These are phyloP conservation scores for Euzetes globulus DNA, from an alignment of 2,888 invertebrate species.

Conservation along the genomic window DNA sequence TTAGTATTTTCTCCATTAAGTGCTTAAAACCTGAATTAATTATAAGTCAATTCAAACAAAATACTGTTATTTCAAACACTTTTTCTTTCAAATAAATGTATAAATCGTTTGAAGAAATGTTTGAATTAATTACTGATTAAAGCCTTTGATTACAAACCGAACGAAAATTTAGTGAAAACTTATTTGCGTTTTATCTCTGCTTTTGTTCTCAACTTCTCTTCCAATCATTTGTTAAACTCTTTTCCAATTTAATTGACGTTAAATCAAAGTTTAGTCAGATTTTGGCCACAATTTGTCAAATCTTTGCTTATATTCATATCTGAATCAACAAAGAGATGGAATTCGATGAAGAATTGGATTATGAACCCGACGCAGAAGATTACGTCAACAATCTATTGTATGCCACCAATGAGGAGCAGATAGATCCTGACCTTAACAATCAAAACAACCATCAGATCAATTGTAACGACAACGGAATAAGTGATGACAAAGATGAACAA, in stretches of 20 bases:
- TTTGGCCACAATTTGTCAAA: neutral
- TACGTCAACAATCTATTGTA: neutral
- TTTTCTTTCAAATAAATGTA: neutral
- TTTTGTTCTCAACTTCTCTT: neutral
- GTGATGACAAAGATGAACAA: too few species aligned
- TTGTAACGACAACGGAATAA: too few species aligned
- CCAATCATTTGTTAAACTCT: neutral
- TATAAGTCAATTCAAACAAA: neutral
- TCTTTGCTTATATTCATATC: neutral
- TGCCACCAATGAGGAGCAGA: neutral
- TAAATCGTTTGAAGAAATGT: neutral
- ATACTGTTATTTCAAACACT: neutral
- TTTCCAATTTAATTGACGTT: neutral
- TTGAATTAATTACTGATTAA: too few species aligned
- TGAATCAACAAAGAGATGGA: neutral
- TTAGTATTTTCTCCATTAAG: slow-evolving; percentile 15
- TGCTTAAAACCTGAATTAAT: neutral
- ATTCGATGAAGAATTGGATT: neutral
- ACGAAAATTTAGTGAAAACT: neutral
- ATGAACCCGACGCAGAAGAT: neutral
- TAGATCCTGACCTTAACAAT: too few species aligned
- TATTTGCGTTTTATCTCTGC: neutral
- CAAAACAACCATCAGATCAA: too few species aligned
- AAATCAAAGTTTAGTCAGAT: too few species aligned
- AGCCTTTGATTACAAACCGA: neutral